Percentiles rank a stretch among this genome's conserved stretches.
These are phyloP conservation scores for Meiosimyza platycephala DNA, from an alignment of 2,888 invertebrate species.

Conservation along the genomic window DNA sequence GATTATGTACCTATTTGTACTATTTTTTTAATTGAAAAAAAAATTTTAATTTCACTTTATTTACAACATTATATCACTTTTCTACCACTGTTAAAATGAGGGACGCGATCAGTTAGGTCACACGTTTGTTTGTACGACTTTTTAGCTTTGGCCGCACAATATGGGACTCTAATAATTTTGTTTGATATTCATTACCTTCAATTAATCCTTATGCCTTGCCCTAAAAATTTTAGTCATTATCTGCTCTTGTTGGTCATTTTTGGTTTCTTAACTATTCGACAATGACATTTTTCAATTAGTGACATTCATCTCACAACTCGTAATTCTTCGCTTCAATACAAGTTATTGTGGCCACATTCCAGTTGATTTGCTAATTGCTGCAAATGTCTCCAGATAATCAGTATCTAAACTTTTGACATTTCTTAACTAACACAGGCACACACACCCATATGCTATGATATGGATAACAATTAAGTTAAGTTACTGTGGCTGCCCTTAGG, in stretches of 20 bases:
- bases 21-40: not conserved
- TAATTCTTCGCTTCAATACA: not conserved
- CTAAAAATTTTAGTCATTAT: not conserved
- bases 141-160: not conserved
- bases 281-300: constrained; percentile 33
- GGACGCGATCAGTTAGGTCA: not conserved
- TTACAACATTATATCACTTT: no score
- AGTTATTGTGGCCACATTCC: constrained; percentile 18
- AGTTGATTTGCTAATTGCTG: constrained; percentile 66
- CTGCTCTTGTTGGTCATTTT: not conserved
- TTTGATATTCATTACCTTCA: not conserved
- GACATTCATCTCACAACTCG: not conserved
- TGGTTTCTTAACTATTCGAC: constrained; percentile 22
- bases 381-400: constrained; percentile 66
- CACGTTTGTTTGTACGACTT: not conserved
- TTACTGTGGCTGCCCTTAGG: not conserved
- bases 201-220: not conserved
- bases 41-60: no score
- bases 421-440: constrained; percentile 18
- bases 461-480: not conserved
- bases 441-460: not conserved
- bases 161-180: no score
- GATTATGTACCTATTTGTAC: not conserved
- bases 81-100: no score
- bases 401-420: constrained; percentile 55